phyloP scores from a whole-genome alignment of 2,797 vertebrate species.

The Takifugu ocellatus region DNA sequence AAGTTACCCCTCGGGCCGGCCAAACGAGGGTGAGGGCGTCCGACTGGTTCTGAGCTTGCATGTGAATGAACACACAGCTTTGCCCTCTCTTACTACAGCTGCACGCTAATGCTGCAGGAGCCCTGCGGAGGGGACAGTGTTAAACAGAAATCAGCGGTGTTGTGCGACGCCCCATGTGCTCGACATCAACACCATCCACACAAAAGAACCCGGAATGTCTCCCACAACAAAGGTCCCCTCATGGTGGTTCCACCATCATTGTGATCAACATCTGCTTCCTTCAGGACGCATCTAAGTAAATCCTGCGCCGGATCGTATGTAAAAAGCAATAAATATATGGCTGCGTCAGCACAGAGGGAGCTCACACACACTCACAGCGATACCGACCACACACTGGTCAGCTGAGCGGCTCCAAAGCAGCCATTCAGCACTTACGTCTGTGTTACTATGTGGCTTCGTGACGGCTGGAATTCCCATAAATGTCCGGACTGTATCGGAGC shows the following conservation, averaged over 20 bases:
- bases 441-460: slow-evolving; percentile 38
- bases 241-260: too few species aligned
- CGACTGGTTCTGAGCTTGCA: slow-evolving; percentile 28
- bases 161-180: too few species aligned
- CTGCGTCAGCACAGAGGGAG: neutral
- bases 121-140: too few species aligned
- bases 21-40: slow-evolving; percentile 3
- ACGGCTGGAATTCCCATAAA: slow-evolving; percentile 66
- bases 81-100: neutral
- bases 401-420: slow-evolving; percentile 6
- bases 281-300: too few species aligned
- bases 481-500: slow-evolving; percentile 31
- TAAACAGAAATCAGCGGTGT: too few species aligned
- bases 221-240: too few species aligned
- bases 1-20: slow-evolving; percentile 19
- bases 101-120: too few species aligned
- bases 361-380: neutral
- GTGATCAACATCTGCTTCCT: too few species aligned
- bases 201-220: too few species aligned
- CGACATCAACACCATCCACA: too few species aligned
- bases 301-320: too few species aligned
- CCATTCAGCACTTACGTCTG: slow-evolving; percentile 14
- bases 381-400: slow-evolving; percentile 38
- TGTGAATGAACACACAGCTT: slow-evolving; percentile 20
- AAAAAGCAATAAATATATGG: too few species aligned